Conservation (phyloP, 2,888 invertebrate species). For the Dinocampus coccinellae region DNA sequence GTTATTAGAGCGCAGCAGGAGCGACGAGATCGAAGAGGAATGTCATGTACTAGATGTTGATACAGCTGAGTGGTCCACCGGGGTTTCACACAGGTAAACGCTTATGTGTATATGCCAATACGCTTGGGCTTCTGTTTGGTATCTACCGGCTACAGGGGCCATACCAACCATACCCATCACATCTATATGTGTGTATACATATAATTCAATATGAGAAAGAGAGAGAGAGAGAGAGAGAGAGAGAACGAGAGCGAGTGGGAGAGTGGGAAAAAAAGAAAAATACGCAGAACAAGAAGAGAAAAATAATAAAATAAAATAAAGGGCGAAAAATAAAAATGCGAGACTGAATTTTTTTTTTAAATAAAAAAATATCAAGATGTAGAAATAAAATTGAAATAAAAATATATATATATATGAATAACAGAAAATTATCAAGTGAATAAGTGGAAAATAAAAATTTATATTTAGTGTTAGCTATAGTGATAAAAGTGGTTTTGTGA, state of each 20-base stretch:
- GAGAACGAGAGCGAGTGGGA: neutral
- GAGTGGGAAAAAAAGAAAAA: neutral
- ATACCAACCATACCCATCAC: conserved; percentile 21
- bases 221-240: neutral
- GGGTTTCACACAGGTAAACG: conserved; percentile 35
- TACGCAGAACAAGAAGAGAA: conserved; percentile 9
- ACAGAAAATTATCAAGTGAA: too few relatives aligned
- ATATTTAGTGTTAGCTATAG: too few relatives aligned
- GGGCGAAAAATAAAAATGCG: too few relatives aligned
- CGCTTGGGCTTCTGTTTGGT: conserved; percentile 67
- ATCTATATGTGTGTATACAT: too few relatives aligned
- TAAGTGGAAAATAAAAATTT: too few relatives aligned
- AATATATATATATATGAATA: too few relatives aligned
- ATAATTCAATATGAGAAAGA: neutral
- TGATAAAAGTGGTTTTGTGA: conserved; percentile 30
- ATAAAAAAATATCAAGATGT: too few relatives aligned
- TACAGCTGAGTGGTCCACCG: conserved; percentile 69
- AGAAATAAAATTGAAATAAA: too few relatives aligned
- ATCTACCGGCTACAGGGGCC: conserved; percentile 47
- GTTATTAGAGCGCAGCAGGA: conserved; percentile 56
- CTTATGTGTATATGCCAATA: conserved; percentile 36
- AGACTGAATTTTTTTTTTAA: too few relatives aligned
- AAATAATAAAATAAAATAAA: conserved; percentile 20
- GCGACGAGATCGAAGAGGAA: conserved; percentile 64
- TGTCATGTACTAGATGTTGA: conserved; percentile 69